phyloP scores from a whole-genome alignment of 1,140 invertebrate genomes.

The Drosophila albomicans region DNA sequence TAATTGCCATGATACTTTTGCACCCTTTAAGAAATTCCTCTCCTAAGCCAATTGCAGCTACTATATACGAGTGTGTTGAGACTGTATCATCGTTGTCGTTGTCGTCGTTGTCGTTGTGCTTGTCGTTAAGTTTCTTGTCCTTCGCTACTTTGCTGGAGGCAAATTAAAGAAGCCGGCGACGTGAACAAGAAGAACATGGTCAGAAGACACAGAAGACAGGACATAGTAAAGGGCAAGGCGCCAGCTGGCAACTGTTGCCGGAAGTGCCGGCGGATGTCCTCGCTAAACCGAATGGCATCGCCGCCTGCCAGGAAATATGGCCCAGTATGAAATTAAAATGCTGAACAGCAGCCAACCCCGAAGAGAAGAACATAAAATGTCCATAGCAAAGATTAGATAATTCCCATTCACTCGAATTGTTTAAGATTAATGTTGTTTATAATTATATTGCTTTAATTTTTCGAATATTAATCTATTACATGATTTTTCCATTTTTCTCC shows the following conservation, averaged over 20 bases:
- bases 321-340: constrained; percentile 75
- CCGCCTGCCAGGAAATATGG: constrained; percentile 66
- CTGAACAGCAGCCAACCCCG: constrained; percentile 18
- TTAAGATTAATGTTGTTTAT: too few relatives aligned
- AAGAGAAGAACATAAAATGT: background rate
- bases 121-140: constrained; percentile 20
- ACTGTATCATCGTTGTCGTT: background rate
- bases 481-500: too few relatives aligned
- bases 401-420: too few relatives aligned
- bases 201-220: constrained; percentile 47
- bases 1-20: constrained; percentile 67
- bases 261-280: constrained; percentile 75
- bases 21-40: constrained; percentile 29
- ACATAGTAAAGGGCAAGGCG: constrained; percentile 37
- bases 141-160: constrained; percentile 37
- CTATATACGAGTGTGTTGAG: too few relatives aligned
- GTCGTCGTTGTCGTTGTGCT: constrained; percentile 8
- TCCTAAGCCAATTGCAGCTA: constrained; percentile 6
- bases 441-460: too few relatives aligned
- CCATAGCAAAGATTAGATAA: background rate
- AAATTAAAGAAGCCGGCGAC: constrained; percentile 46
- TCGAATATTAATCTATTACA: too few relatives aligned
- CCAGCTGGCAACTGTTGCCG: constrained; percentile 79
- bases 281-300: constrained; percentile 75
- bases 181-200: constrained; percentile 32